Evolutionary conservation across 2,797 vertebrate species (phyloP), one percentile per base, ranked within the genome.

Genomic region (Hephaestus fuliginosus): DNA sequence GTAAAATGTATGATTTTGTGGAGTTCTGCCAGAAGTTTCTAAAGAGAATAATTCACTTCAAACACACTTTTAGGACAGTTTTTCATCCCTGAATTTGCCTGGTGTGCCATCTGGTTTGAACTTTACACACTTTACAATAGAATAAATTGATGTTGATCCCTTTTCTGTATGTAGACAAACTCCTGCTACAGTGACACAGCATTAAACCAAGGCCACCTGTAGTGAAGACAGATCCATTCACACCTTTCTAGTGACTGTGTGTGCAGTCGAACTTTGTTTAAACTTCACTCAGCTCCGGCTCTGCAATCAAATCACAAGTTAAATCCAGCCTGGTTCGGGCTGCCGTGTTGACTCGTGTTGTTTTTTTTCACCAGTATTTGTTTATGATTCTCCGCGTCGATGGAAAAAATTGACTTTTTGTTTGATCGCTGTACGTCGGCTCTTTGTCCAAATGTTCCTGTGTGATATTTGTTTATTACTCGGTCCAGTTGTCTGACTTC

Each of bases 401-500:
- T 14, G 20, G 18, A 33, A 25, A 44, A 39, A 33, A 33, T 3
- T 5, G 15, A 30, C 22, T 22, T 6, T 1, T 12, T 15, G 41
- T 72, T 56, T 33, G 56, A 44, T 61, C 48, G 43, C 22, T 51
- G 41, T 43, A 14, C 48, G 67, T 44, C 17, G 2, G 3, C 22
- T 39, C 7, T 13, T 5, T 74, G 66, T 71, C 43, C 49, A 70
- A 63, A 67, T 62, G n/a, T 55, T 60, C 22, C 14, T 2, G 1
- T 5, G 36, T 22, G 57, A 20, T 25, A 22, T 62, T 70, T 66
- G 41, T 61, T 73, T 28, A n/a, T 9, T 53, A 53, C 51, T 68
- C 2, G 2, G 12, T 65, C 28, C 18, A 4, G 20, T n/a, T 62
- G 18, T 71, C 56, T 71, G 73, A 39, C 46, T 46, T 46, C 3